Conservation (phyloP, 2,888 invertebrate species). For the Synergus umbraculus region DNA sequence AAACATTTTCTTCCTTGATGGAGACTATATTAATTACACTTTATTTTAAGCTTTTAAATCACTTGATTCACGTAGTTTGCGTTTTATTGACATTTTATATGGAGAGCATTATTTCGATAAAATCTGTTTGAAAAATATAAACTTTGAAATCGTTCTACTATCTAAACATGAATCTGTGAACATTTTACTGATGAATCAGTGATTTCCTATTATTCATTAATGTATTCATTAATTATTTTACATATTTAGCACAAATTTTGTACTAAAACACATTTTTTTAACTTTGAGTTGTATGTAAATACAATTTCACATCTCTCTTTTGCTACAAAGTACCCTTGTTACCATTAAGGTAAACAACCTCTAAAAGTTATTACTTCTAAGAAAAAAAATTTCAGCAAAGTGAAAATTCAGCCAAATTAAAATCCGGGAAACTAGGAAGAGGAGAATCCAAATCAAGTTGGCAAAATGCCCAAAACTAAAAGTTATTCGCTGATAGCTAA, state of each 20-base stretch:
- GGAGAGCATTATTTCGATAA: not conserved
- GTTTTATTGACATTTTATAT: not conserved
- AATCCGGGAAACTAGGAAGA: constrained; percentile 14
- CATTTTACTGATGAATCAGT: too few species aligned
- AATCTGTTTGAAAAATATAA: too few species aligned
- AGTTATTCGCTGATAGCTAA: not conserved
- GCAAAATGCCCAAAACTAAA: constrained; percentile 13
- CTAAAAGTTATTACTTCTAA: constrained; percentile 20
- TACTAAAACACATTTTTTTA: not conserved
- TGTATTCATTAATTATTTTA: not conserved
- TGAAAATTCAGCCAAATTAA: constrained; percentile 40
- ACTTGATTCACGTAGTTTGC: not conserved
- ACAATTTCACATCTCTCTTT: not conserved
- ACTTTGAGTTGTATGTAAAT: not conserved
- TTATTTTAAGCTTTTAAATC: not conserved
- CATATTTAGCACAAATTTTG: not conserved
- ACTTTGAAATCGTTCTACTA: too few species aligned
- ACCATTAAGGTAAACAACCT: constrained; percentile 13
- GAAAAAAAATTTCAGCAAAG: constrained; percentile 19
- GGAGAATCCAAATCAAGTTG: constrained; percentile 34
- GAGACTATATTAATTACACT: not conserved
- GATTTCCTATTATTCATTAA: too few species aligned
- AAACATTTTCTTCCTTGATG: not conserved
- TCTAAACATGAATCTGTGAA: too few species aligned
- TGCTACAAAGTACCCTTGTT: not conserved